phyloP scores from a whole-genome alignment of 37 sponge, comb jelly and placozoan genomes.

The Hormiphora californensis region DNA sequence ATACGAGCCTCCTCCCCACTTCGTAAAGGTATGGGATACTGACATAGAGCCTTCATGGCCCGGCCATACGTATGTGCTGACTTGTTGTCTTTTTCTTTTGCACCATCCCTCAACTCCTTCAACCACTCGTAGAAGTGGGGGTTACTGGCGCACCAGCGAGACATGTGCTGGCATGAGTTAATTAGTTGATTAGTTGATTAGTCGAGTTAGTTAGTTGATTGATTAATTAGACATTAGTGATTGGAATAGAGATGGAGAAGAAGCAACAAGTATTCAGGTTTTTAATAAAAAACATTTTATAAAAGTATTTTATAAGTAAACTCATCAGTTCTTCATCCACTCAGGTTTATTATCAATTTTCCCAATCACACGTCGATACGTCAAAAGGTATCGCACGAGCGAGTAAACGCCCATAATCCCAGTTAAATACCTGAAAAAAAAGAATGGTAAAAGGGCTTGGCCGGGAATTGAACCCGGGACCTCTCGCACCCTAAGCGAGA shows the following conservation, averaged over 20 bases:
- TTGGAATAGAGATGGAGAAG: too few species aligned
- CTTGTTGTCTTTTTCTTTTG: constrained; percentile 21
- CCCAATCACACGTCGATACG: neutral
- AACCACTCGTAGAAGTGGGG: constrained; percentile 13
- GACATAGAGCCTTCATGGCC: neutral
- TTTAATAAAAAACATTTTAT: too few species aligned
- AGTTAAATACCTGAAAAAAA: neutral
- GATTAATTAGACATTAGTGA: neutral
- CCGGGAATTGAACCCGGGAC: constrained; percentile 62
- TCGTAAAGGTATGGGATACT: neutral
- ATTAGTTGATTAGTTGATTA: neutral
- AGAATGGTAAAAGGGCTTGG: constrained; percentile 42
- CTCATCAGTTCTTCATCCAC: neutral
- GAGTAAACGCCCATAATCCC: neutral
- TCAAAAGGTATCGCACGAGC: neutral
- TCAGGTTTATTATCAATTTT: neutral
- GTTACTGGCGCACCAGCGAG: neutral
- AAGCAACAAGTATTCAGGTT: too few species aligned
- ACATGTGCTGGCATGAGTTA: neutral
- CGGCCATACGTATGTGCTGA: neutral
- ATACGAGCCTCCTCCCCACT: neutral
- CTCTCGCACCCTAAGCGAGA: constrained; percentile 62
- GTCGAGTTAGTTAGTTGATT: neutral
- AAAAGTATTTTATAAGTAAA: too few species aligned
- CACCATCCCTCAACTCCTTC: constrained; percentile 5